Evolutionary conservation across 2,113 vertebrate species (phyloP), one percentile per base, ranked within the genome.

Genomic region (Gambusia holbrooki): DNA sequence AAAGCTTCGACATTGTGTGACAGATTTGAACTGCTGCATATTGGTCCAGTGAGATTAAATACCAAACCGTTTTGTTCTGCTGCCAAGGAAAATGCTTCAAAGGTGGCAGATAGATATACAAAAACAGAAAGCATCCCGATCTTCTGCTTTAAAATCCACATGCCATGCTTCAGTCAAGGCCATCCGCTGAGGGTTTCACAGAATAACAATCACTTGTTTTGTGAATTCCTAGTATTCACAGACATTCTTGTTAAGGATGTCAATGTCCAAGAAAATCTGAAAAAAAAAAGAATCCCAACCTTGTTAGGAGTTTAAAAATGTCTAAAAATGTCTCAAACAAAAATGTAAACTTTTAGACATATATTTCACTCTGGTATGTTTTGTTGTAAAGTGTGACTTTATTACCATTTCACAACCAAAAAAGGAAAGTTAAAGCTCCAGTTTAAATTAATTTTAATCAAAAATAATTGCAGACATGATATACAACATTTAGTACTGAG

Each of bases 161-260:
- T 15, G 63, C 64, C 79, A 77, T 82, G 35, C 77, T 87, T 54
- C 70, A 79, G 73, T 29, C 78, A 77, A 29, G 42, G 74, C 81
- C 77, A 84, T 89, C 73, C 79, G 72, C 88, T 82, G 73, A 62
- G 25, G 6, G 9, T 54, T 30, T 71, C 5, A 5, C 2, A 48
- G 45, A 61, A 64, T 19, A 64, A 64, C 35, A 71, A 76, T 74
- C 8, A 61, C 17, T 3, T 37, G 40, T 40, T 75, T 48, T 30
- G 29, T 0, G 33, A 35, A 77, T 67, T 69, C 19, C 10, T 70
- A 25, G n/a, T 10, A 67, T 32, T 28, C 25, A 69, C 13, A 67
- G 62, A 9, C 19, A 25, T 51, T 79, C 32, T 72, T 10, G 40
- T 32, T 5, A 13, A 42, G 63, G 45, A 28, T 45, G 28, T 25